Base-by-base conservation (phyloP, 2,888 invertebrate genomes). In the Sinelater perroti region DNA sequence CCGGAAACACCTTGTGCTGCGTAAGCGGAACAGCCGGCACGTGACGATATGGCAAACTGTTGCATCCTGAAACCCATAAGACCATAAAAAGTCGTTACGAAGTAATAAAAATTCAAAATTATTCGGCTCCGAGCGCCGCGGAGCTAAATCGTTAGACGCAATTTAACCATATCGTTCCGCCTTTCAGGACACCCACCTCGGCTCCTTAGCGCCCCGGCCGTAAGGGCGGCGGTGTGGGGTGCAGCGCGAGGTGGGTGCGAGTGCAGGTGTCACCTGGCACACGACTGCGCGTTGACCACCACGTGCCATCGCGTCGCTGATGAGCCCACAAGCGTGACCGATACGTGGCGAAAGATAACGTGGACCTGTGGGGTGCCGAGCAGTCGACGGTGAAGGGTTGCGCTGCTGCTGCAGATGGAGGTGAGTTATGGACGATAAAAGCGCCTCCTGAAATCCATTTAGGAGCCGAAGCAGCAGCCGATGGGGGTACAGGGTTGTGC, bases 221-320 rank as follows among this genome's bases (percentile, higher is more conserved):
- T 57, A 38, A 47, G 47, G 21, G 46, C 2, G 35, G 16, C 14
- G 13, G 21, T 31, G 30, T 24, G 7, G 58, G 60, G 62, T 58
- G 57, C 60, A 54, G 60, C 65, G 62, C 62, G 52, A 68, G 64
- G 56, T 61, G 52, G 54, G 65, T 45, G 60, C 59, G 50, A 58
- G 57, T 61, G 66, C 68, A 67, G 66, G 67, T 67, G 67, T 66
- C 68, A 67, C 67, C 66, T 67, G 68, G 68, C 67, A 65, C 63
- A 60, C 65, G 67, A 66, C 61, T 61, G 65, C 67, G 66, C 62
- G 60, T 31, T 66, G 61, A 59, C 62, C 61, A 55, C 49, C 65
- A 62, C 65, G 65, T 65, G 65, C 63, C 63, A 36, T 49, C 42
- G 49, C 47, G 47, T 35, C 35, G 31, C 45, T 42, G 45, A 58